Conservation (phyloP, 2,113 vertebrate species). For the Motacilla tschutschensis region DNA sequence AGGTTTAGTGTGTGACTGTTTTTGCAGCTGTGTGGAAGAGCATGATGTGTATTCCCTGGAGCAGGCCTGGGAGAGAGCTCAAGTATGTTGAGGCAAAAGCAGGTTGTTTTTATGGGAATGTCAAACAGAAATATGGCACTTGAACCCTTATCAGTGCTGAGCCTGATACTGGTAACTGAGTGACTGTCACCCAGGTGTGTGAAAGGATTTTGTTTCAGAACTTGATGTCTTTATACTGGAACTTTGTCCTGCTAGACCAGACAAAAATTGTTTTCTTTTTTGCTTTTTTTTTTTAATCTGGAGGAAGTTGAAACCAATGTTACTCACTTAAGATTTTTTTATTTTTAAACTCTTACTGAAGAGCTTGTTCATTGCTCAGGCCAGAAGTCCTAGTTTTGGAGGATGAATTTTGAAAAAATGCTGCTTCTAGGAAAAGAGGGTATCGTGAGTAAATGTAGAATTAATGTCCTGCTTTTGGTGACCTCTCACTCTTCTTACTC, state of each 20-base stretch:
- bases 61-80: slow-evolving; percentile 34
- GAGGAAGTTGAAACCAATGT: neutral
- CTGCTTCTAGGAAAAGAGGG: neutral
- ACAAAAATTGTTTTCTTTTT: neutral
- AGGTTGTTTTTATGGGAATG: slow-evolving; percentile 57
- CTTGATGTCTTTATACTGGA: neutral
- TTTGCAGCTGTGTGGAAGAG: slow-evolving; percentile 69
- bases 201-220: slow-evolving; percentile 11
- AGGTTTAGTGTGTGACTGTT: slow-evolving; percentile 63
- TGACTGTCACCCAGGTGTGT: neutral
- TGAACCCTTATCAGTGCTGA: slow-evolving; percentile 21
- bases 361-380: neutral
- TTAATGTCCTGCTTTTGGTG: neutral
- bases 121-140: slow-evolving; percentile 52
- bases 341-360: neutral
- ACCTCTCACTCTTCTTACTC: neutral
- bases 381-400: neutral
- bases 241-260: neutral
- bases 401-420: neutral
- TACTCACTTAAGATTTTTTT: neutral
- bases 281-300: neutral
- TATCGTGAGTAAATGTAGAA: neutral
- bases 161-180: neutral
- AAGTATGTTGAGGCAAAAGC: slow-evolving; percentile 36
- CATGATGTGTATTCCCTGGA: slow-evolving; percentile 58